phyloP scores from a whole-genome alignment of 1,140 invertebrate species.

The Frieseomelitta varia region DNA sequence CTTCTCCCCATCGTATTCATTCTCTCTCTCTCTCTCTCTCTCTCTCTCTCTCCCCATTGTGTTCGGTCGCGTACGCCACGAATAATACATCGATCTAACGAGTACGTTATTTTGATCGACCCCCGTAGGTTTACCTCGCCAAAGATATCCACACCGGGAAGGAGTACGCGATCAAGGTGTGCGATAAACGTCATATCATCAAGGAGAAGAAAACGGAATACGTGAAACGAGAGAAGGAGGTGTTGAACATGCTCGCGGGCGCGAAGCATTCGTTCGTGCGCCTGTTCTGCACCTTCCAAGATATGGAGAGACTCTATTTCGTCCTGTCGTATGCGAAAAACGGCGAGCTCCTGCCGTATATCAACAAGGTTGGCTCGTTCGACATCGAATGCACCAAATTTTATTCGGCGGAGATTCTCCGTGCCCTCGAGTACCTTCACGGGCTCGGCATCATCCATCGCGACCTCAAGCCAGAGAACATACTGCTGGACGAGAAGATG shows the following conservation, averaged over 20 bases:
- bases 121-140: slow-evolving; percentile 90
- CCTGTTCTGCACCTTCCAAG: slow-evolving; percentile 98
- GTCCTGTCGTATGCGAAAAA: slow-evolving; percentile 97
- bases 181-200: slow-evolving; percentile 95
- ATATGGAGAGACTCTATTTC: slow-evolving; percentile 96
- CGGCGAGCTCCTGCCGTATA: slow-evolving; percentile 95
- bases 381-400: slow-evolving; percentile 94
- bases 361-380: slow-evolving; percentile 95
- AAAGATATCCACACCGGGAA: slow-evolving; percentile 94
- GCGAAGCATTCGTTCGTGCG: slow-evolving; percentile 93
- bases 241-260: slow-evolving; percentile 89
- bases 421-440: slow-evolving; percentile 96
- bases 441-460: slow-evolving; percentile 95
- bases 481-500: slow-evolving; percentile 95
- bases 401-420: slow-evolving; percentile 96
- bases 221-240: slow-evolving; percentile 95
- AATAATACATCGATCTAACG: slow-evolving; percentile 19
- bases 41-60: not conserved
- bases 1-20: not conserved
- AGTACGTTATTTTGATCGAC: not conserved
- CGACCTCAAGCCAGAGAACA: slow-evolving; percentile 95
- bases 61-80: not conserved
- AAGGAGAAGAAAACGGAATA: slow-evolving; percentile 96
- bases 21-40: not conserved
- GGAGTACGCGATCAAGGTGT: slow-evolving; percentile 98